phyloP scores from a whole-genome alignment of 2,888 invertebrate species.

The Allacma fusca region DNA sequence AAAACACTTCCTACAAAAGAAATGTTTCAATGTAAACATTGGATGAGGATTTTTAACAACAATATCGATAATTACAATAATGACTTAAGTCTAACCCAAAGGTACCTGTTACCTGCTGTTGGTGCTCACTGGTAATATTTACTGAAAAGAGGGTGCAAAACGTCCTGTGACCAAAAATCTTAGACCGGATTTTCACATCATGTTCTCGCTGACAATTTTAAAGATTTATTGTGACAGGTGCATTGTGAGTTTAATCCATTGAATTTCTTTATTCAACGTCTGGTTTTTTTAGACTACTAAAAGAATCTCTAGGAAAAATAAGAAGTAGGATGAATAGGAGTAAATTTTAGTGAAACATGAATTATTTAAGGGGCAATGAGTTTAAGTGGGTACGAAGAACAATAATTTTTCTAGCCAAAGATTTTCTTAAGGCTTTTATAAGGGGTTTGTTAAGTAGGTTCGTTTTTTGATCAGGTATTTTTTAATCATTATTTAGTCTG shows the following conservation, averaged over 20 bases:
- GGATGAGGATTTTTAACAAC: too few relatives aligned
- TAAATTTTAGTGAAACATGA: too few relatives aligned
- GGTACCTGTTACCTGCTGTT: too few relatives aligned
- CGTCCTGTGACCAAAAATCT: background rate
- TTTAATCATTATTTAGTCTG: constrained; percentile 1
- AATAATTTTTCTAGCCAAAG: background rate
- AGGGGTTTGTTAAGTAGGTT: background rate
- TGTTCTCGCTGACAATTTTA: background rate
- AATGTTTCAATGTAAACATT: too few relatives aligned
- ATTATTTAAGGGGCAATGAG: too few relatives aligned
- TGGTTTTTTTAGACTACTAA: background rate
- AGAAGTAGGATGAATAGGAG: background rate
- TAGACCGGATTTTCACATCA: background rate
- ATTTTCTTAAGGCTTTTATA: background rate
- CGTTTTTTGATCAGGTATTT: constrained; percentile 9
- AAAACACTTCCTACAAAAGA: too few relatives aligned
- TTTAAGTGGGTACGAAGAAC: background rate
- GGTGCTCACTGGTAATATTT: too few relatives aligned
- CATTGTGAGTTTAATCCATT: background rate
- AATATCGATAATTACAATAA: too few relatives aligned
- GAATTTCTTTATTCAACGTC: background rate
- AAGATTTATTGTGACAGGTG: background rate
- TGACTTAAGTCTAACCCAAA: too few relatives aligned
- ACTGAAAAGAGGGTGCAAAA: background rate
- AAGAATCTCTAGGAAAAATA: background rate